Percentiles rank a stretch among this genome's conserved stretches.
Conservation (phyloP, 2,113 vertebrate genomes). For the Archilochus colubris region DNA sequence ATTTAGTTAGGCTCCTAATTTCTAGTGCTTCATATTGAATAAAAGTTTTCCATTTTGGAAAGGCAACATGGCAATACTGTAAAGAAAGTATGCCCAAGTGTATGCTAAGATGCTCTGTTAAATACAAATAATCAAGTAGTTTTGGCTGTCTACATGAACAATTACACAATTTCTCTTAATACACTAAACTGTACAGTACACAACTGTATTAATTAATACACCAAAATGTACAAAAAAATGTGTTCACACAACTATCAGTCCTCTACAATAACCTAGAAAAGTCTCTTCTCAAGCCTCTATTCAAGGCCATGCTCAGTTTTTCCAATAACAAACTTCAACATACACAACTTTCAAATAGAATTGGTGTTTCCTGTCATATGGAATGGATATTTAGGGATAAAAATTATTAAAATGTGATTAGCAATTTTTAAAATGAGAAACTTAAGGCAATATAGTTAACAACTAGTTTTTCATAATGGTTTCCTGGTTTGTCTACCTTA, state of each 20-base stretch:
- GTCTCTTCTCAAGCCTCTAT: background rate
- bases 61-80: background rate
- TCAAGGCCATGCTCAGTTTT: background rate
- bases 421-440: background rate
- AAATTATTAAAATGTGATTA: background rate
- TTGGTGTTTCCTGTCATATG: background rate
- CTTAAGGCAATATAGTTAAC: background rate
- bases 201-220: background rate
- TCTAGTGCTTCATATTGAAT: background rate
- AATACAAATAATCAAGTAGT: background rate
- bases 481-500: background rate
- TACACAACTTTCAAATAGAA: background rate
- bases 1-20: background rate
- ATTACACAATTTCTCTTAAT: background rate
- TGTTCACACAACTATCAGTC: background rate
- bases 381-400: background rate
- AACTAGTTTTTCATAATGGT: background rate
- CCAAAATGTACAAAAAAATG: background rate
- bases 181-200: background rate
- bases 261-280: background rate
- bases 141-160: background rate
- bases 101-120: background rate
- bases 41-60: background rate
- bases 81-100: background rate
- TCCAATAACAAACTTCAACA: background rate